Evolutionary conservation across 2,797 vertebrate genomes (phyloP).

Genomic region (Lepilemur septentrionalis): DNA sequence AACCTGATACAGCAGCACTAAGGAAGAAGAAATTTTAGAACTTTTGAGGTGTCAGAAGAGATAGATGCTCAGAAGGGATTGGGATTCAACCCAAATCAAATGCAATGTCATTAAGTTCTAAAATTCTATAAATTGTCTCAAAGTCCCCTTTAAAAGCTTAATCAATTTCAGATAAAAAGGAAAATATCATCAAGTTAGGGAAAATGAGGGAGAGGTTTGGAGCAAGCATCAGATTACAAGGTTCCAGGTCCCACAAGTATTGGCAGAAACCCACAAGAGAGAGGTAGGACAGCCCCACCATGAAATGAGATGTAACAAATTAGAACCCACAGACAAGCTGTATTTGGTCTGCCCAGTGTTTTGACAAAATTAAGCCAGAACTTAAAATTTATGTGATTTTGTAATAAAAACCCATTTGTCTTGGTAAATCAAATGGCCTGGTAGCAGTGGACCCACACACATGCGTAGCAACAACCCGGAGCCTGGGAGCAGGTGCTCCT

Average conservation of each 20-base stretch:
- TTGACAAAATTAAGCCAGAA: not conserved
- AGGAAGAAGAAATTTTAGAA: not conserved
- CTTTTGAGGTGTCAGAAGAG: not conserved
- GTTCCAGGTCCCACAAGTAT: not conserved
- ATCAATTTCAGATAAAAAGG: not conserved
- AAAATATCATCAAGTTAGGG: not conserved
- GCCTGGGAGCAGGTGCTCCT: not conserved
- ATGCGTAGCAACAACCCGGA: not conserved
- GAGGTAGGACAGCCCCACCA: rapidly evolving
- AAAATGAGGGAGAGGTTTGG: not conserved
- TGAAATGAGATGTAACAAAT: not conserved
- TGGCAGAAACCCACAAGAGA: not conserved
- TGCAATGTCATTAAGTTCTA: not conserved
- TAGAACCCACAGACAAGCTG: not conserved
- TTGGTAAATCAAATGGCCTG: not conserved
- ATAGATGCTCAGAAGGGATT: not conserved
- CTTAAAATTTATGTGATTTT: not conserved
- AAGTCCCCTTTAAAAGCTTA: not conserved
- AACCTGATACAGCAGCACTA: not conserved
- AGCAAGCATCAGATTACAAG: not conserved
- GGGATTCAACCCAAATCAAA: not conserved
- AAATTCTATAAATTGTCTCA: not conserved
- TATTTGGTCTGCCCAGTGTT: not conserved
- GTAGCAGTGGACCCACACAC: not conserved
- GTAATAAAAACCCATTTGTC: not conserved